Evolutionary conservation across 2,888 invertebrate species (phyloP), one percentile per base, ranked within the genome.

Genomic region (Eristalinus aeneus): DNA sequence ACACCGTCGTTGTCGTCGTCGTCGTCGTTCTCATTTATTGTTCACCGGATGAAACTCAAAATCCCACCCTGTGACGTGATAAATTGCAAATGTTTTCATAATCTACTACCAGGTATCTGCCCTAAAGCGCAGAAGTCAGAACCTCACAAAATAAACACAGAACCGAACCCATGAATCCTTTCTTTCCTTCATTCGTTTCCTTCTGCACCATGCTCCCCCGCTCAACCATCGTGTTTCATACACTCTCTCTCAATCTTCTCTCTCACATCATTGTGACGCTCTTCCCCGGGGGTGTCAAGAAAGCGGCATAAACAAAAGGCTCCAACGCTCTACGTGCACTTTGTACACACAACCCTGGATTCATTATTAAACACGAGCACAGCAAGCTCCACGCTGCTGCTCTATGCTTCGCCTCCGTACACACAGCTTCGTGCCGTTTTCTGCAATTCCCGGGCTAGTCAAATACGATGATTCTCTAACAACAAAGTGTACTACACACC

Each of bases 391-490:
- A 2, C 16, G 46, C 16, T n/a, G 36, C 36, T 36, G n/a, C 39
- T 6, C 16, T n/a, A n/a, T 46, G 46, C 46, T 46, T 16, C 46
- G 54, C 61, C 31, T 71, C 67, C 16, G 53, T 22, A 69, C 23
- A 68, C 39, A 27, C 27, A 2, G 27, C 5, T 27, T 64, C 22
- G 72, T 64, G 58, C 46, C 60, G 46, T 46, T 80, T n/a, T 69
- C 72, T 56, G 75, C 80, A 85, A 69, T 85, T 85, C 80, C 85
- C 85, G 85, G 85, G 85, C 76, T 65, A 75, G 63, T 75, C 46
- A 80, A 85, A 85, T 54, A 64, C 76, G 64, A 68, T 68, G 64
- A 68, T 68, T 58, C 76, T 58, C 76, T 67, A 85, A 53, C 63
- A 72, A 75, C 58, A 72, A n/a, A 71, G 58, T 64, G 58, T 39